phyloP scores from a whole-genome alignment of 2,797 vertebrate species.

The Graptemys geographica region DNA sequence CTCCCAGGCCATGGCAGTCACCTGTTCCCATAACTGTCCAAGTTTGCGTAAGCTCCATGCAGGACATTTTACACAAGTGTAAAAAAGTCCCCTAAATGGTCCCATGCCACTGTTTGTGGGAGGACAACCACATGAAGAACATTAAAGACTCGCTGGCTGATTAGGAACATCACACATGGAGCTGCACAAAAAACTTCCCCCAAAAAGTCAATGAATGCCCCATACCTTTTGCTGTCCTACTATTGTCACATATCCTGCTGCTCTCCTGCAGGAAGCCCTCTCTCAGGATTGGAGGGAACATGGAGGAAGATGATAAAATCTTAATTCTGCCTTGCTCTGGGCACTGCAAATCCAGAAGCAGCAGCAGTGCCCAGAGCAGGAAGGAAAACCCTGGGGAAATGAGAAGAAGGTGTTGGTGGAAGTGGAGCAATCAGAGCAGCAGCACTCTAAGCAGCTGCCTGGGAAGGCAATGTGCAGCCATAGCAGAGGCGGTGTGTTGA shows the following conservation, averaged over 20 bases:
- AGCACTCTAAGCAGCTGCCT: not conserved
- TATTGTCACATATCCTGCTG: not conserved
- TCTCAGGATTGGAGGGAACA: not conserved
- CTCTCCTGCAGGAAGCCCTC: not conserved
- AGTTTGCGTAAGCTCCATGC: not conserved
- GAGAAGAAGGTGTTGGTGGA: not conserved
- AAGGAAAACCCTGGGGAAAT: not conserved
- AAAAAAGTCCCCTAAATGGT: not conserved
- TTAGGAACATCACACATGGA: not conserved
- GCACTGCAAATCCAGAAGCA: not conserved
- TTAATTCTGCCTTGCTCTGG: not conserved
- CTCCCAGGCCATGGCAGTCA: not conserved
- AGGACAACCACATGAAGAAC: not conserved
- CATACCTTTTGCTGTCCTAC: not conserved
- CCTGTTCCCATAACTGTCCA: not conserved
- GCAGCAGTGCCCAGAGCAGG: not conserved
- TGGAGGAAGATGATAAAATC: accelerated
- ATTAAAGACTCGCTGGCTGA: not conserved
- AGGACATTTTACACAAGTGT: not conserved
- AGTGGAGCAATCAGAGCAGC: not conserved
- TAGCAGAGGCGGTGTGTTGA: not conserved
- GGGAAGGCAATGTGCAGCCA: not conserved
- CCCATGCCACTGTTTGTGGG: not conserved
- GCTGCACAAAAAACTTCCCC: not conserved
- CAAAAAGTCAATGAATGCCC: not conserved